phyloP scores from a whole-genome alignment of 1,140 invertebrate species.

The Battus philenor region DNA sequence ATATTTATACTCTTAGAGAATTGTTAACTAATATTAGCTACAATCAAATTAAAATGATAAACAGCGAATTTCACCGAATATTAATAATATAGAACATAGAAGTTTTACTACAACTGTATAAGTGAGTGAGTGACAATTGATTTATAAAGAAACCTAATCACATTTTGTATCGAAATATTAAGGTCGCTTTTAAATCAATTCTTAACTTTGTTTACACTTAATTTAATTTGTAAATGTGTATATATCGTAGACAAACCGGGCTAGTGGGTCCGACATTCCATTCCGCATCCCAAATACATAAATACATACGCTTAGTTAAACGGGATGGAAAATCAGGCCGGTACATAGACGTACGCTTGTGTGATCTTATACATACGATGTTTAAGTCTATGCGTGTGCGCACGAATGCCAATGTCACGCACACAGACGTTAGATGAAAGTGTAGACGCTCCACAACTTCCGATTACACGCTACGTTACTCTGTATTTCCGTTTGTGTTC shows the following conservation, averaged over 20 bases:
- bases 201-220: conserved; percentile 1
- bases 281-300: conserved; percentile 41
- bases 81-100: no score
- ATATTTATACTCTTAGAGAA: no score
- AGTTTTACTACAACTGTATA: no score
- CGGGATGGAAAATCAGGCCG: conserved; percentile 22
- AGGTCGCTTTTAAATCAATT: no score
- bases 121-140: no score
- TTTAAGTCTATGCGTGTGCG: conserved; percentile 8
- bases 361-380: neutral
- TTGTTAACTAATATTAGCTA: no score
- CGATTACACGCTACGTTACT: conserved; percentile 17
- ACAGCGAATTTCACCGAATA: no score
- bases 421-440: conserved; percentile 26
- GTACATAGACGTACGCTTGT: conserved; percentile 1
- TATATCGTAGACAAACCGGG: conserved; percentile 18
- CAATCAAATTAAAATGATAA: no score
- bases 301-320: conserved; percentile 20
- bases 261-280: conserved; percentile 31
- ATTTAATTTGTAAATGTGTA: neutral
- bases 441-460: conserved; percentile 19
- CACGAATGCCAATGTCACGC: conserved; percentile 19
- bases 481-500: neutral
- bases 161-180: no score
- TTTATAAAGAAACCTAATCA: no score